phyloP scores from a whole-genome alignment of 2,113 vertebrate genomes.

The Semnornis frantzii region DNA sequence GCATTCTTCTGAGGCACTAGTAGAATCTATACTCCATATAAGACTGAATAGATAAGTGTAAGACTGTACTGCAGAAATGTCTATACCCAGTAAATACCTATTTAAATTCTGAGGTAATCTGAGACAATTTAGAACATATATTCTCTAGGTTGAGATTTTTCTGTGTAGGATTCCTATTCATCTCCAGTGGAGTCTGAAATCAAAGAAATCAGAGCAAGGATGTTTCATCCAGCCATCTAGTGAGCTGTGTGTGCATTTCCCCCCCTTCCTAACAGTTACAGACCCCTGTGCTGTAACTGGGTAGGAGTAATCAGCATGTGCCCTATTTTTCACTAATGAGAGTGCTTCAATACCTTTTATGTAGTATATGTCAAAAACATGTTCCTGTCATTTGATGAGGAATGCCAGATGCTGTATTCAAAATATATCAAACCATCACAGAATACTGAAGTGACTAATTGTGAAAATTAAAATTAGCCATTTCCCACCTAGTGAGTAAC shows the following conservation, averaged over 20 bases:
- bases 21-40: not conserved
- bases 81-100: not conserved
- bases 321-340: not conserved
- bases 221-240: not conserved
- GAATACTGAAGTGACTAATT: not conserved
- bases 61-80: not conserved
- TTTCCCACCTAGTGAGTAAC: not conserved
- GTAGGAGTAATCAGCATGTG: not conserved
- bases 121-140: not conserved
- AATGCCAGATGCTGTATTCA: not conserved
- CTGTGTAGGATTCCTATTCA: not conserved
- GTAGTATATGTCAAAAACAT: not conserved
- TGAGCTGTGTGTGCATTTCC: not conserved
- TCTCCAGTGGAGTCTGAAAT: not conserved
- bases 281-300: not conserved
- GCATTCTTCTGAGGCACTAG: not conserved
- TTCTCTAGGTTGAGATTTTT: not conserved
- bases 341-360: not conserved
- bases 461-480: not conserved
- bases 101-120: not conserved
- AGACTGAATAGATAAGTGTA: not conserved
- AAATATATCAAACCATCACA: not conserved
- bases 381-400: fast-evolving
- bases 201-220: not conserved
- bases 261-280: fast-evolving